Evolutionary conservation across 2,888 invertebrate genomes (phyloP).

Genomic region (Drosophila borborema): DNA sequence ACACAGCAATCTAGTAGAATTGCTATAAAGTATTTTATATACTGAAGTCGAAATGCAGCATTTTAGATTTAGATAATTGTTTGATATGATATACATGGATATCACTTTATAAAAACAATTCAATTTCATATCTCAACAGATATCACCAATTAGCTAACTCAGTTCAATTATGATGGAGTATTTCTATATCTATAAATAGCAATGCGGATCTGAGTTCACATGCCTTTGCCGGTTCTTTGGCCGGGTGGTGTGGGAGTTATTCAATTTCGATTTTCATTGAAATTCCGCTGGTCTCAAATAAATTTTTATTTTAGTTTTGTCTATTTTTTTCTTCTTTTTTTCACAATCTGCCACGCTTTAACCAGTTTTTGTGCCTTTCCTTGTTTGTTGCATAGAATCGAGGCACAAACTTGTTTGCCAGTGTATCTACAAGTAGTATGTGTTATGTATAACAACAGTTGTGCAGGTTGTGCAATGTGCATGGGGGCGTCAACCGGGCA

Average conservation of each 20-base stretch:
- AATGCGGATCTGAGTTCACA: constrained; percentile 58
- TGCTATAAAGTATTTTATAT: background rate
- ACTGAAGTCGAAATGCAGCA: background rate
- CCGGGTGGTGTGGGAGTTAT: constrained; percentile 22
- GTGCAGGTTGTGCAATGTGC: constrained; percentile 65
- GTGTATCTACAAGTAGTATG: constrained; percentile 19
- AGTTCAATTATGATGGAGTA: background rate
- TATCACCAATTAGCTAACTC: background rate
- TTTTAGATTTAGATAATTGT: background rate
- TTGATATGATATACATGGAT: background rate
- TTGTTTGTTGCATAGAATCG: constrained; percentile 74
- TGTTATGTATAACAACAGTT: constrained; percentile 55
- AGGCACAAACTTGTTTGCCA: constrained; percentile 61
- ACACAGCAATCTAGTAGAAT: background rate
- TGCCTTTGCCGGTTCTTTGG: constrained; percentile 37
- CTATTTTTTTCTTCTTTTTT: constrained; percentile 53
- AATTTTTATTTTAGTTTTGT: constrained; percentile 2
- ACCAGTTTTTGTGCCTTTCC: constrained; percentile 76
- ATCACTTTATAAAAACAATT: background rate
- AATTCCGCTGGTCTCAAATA: constrained; percentile 46
- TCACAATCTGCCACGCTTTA: constrained; percentile 66
- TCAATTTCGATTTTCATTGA: constrained; percentile 69
- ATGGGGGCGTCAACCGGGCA: constrained; percentile 63
- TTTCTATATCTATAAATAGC: constrained; percentile 30
- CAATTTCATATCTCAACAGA: background rate